Percentiles rank a stretch among this genome's conserved stretches.
phyloP scores from a whole-genome alignment of 2,797 vertebrate species.

The Crocidura indochinensis region DNA sequence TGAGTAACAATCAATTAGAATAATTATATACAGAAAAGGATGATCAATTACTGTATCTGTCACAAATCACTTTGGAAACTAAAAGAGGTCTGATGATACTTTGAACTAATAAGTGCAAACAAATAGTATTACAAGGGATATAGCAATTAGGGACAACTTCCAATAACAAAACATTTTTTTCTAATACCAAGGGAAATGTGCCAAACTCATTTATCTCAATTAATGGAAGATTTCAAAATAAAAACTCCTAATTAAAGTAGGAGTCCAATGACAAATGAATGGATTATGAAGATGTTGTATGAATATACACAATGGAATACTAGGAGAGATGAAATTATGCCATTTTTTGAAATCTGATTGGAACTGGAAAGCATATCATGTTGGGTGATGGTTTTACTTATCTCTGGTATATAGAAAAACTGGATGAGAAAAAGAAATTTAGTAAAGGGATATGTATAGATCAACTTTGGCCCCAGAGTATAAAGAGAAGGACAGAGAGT shows the following conservation, averaged over 20 bases:
- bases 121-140: not conserved
- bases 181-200: not conserved
- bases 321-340: no score
- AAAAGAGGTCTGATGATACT: not conserved
- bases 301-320: no score
- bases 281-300: no score
- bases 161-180: not conserved
- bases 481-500: no score
- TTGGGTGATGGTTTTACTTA: no score
- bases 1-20: conserved; percentile 1
- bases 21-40: conserved; percentile 18
- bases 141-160: not conserved
- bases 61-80: not conserved
- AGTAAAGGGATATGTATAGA: no score
- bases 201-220: conserved; percentile 25
- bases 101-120: not conserved
- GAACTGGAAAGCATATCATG: no score
- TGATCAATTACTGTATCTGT: not conserved
- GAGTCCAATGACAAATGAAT: no score
- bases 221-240: not conserved
- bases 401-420: no score
- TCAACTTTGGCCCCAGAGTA: no score
- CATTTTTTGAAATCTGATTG: no score
- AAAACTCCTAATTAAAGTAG: not conserved
- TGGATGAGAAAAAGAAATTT: no score